Evolutionary conservation across 2,888 invertebrate genomes (phyloP).

Genomic region (Drosophila falleni): DNA sequence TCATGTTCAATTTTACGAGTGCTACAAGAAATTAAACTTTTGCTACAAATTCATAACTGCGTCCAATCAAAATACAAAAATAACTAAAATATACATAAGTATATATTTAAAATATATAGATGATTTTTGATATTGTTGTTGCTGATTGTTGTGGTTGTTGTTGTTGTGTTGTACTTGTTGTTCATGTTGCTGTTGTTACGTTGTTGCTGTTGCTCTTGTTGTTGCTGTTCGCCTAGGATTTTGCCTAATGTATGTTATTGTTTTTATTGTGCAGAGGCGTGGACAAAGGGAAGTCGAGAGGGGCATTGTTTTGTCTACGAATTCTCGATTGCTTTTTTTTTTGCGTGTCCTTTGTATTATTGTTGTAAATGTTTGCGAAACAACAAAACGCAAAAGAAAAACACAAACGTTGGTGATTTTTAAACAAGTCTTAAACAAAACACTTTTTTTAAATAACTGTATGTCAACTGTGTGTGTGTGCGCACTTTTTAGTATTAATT

Average conservation of each 20-base stretch:
- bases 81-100: constrained; percentile 12
- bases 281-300: not conserved
- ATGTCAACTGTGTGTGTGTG: not conserved
- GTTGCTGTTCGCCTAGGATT: constrained; percentile 31
- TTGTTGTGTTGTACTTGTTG: constrained; percentile 9
- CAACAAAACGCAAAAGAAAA: constrained; percentile 25
- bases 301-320: not conserved
- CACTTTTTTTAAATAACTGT: too few species aligned
- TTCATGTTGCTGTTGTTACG: constrained; percentile 25
- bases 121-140: constrained; percentile 33
- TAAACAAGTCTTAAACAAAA: not conserved
- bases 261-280: constrained; percentile 11
- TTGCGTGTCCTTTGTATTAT: constrained; percentile 37
- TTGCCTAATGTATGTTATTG: constrained; percentile 22
- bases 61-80: constrained; percentile 31
- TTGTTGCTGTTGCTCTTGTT: constrained; percentile 24
- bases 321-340: constrained; percentile 9
- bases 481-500: too few species aligned
- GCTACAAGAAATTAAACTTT: constrained; percentile 53
- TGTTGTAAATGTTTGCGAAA: constrained; percentile 34
- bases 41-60: constrained; percentile 47
- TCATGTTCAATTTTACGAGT: constrained; percentile 40
- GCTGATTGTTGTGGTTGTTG: constrained; percentile 35
- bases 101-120: constrained; percentile 19
- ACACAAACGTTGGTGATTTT: constrained; percentile 12